Percentiles rank a stretch among this genome's conserved stretches.
Evolutionary conservation across 1,140 invertebrate genomes (phyloP).

Genomic region (Apis mellifera): Amel_HAv3.1 CM009931.2:7253001-7253500

Average conservation of each 20-base stretch:
- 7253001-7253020: too few relatives aligned
- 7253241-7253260: not conserved
- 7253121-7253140: not conserved
- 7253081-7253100: too few relatives aligned
- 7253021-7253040: too few relatives aligned
- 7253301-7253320: constrained; percentile 17
- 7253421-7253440: constrained; percentile 55
- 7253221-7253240: not conserved
- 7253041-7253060: too few relatives aligned
- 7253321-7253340: constrained; percentile 14
- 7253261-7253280: not conserved
- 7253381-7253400: too few relatives aligned
- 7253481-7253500: too few relatives aligned
- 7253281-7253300: not conserved
- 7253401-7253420: constrained; percentile 38
- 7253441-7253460: constrained; percentile 52
- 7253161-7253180: not conserved
- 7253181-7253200: not conserved
- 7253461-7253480: too few relatives aligned
- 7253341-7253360: not conserved
- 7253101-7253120: not conserved
- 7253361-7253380: constrained; percentile 19
- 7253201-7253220: not conserved
- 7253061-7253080: too few relatives aligned
- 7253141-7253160: not conserved